Percentiles rank a stretch among this genome's conserved stretches.
Conservation (phyloP, 2,797 vertebrate species). For the Sitta carolinensis region DNA sequence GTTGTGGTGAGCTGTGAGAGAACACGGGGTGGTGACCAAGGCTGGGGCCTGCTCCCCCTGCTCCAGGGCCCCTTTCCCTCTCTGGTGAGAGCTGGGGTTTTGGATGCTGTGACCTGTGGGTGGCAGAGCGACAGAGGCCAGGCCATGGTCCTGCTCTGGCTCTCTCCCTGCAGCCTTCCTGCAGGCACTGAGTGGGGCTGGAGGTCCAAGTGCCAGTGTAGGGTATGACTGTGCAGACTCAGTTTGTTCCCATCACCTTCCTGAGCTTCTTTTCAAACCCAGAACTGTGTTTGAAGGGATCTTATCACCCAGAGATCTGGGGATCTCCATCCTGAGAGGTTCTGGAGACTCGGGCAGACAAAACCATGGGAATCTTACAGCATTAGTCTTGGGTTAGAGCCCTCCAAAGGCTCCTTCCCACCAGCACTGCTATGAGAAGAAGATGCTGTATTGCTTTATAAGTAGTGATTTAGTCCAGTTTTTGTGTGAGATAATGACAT, state of each 20-base stretch:
- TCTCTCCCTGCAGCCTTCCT: neutral
- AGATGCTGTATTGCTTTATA: neutral
- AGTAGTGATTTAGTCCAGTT: neutral
- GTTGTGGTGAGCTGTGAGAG: neutral
- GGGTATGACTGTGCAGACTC: neutral
- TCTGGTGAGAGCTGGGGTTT: neutral
- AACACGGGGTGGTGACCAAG: rapidly evolving
- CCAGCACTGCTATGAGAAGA: neutral
- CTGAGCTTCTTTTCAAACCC: neutral
- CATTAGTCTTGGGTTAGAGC: neutral
- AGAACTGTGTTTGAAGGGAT: neutral
- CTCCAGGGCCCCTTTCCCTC: neutral
- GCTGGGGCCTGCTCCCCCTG: neutral
- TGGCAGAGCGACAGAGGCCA: neutral
- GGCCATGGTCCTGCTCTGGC: neutral
- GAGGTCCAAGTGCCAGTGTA: rapidly evolving
- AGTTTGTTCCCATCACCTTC: neutral
- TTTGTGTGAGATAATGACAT: neutral
- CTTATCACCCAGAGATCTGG: neutral
- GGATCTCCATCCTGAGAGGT: neutral
- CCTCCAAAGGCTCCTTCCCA: neutral
- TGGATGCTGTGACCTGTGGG: neutral
- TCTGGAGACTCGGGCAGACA: neutral
- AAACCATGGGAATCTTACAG: neutral
- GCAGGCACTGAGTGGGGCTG: neutral